Evolutionary conservation across 2,797 vertebrate genomes (phyloP).

Genomic region (Columba guinea): DNA sequence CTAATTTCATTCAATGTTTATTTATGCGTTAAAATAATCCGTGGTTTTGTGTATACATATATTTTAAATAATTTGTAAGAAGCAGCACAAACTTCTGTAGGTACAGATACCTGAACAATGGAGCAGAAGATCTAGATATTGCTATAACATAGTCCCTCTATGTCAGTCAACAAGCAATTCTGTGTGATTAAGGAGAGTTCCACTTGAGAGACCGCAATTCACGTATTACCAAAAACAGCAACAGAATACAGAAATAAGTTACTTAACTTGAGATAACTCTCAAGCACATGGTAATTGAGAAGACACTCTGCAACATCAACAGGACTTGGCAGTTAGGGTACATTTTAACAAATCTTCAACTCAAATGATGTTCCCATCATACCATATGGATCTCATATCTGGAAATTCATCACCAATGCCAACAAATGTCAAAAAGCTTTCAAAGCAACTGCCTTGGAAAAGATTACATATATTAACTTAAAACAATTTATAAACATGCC

Average conservation of each 20-base stretch:
- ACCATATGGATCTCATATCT: constrained; percentile 41
- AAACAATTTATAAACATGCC: constrained; percentile 11
- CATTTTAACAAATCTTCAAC: constrained; percentile 34
- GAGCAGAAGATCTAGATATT: background rate
- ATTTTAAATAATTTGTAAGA: background rate
- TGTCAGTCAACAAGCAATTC: background rate
- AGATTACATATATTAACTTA: constrained; percentile 5
- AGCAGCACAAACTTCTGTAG: background rate
- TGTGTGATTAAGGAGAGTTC: background rate
- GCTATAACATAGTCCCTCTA: background rate
- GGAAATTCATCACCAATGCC: constrained; percentile 38
- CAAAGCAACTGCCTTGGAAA: constrained; percentile 19
- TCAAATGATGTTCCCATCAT: background rate
- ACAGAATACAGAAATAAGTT: background rate
- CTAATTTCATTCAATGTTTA: background rate
- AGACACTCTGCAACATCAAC: background rate
- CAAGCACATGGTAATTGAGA: background rate
- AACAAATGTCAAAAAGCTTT: constrained; percentile 48
- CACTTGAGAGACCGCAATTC: background rate
- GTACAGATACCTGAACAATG: background rate
- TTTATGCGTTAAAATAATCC: background rate
- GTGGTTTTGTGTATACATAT: background rate
- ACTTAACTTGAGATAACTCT: background rate
- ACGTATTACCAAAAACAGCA: background rate
- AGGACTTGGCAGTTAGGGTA: constrained; percentile 4